Base-by-base conservation (phyloP, 2,113 vertebrate species). In the Cephalopholis sonnerati region DNA sequence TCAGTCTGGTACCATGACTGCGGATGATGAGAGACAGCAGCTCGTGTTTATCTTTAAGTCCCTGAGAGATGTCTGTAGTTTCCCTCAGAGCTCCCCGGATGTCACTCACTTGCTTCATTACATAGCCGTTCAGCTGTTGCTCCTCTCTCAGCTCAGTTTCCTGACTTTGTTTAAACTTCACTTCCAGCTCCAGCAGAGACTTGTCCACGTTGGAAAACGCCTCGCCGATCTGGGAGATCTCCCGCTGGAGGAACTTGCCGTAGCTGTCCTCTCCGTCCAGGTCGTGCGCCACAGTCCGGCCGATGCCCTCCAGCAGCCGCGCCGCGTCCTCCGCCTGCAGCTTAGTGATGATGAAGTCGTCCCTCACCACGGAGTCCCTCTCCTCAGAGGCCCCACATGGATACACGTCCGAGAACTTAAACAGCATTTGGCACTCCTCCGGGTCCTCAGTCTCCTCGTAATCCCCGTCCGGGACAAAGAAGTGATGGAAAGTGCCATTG, bases 191-290 rank as follows among this genome's bases (percentile, higher is more conserved):
- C 24, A 96, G 87, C 78, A 99, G 96, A 3, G 98, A 97, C 71
- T 96, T 96, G 90, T 98, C 98, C 41, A 98, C 98, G 88, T 89
- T 96, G 62, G 96, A 94, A 86, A 99, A 99, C 24, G 97, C 97
- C 69, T 99, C 97, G 22, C 95, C 89, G 81, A 99, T 98, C 94
- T 99, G 97, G 13, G 95, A 93, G 2, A 97, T 94, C 81, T 99
- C 98, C 18, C 96, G 87, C 76, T 94, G 95, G 86, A 99, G 96
- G 91, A 98, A 97, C 73, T 96, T 95, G 12, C 97, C 96, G 76
- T 99, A 99, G 83, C 96, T 97, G 87, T 98, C 97, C 80, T 99
- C 97, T 7, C 98, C 98, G 77, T 99, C 98, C 94, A 99, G 94
- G 91, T 99, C 98, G 61, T 96, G 97, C 50, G 96, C 96, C 83